phyloP scores from a whole-genome alignment of 2,888 invertebrate genomes.

The Drosophila neonasuta region DNA sequence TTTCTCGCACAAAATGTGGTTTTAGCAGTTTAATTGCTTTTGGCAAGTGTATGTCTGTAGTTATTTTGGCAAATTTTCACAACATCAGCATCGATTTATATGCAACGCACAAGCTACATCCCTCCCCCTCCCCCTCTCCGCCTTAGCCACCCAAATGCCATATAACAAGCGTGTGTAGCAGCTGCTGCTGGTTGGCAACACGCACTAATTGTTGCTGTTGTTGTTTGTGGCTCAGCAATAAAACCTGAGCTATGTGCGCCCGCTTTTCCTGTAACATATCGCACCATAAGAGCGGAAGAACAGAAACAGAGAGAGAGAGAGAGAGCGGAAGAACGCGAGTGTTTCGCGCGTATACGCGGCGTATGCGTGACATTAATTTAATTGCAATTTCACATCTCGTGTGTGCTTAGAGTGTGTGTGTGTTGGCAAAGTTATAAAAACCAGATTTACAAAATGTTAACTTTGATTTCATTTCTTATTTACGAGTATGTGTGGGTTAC shows the following conservation, averaged over 20 bases:
- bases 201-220: constrained; percentile 72
- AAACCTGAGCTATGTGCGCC: constrained; percentile 68
- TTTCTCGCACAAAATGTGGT: constrained; percentile 78
- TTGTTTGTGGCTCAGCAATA: constrained; percentile 72
- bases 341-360: constrained; percentile 56
- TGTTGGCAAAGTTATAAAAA: constrained; percentile 66
- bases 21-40: constrained; percentile 78
- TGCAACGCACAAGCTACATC: constrained; percentile 60
- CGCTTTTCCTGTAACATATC: constrained; percentile 58
- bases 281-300: constrained; percentile 2
- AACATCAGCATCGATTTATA: constrained; percentile 78
- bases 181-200: constrained; percentile 70
- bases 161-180: constrained; percentile 55
- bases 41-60: constrained; percentile 69
- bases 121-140: not conserved
- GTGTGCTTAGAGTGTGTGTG: constrained; percentile 16
- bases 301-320: not conserved
- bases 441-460: constrained; percentile 78
- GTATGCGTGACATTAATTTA: constrained; percentile 78
- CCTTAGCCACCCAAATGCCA: not conserved
- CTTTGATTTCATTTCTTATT: constrained; percentile 78
- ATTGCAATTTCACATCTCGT: constrained; percentile 73
- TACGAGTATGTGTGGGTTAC: constrained; percentile 62
- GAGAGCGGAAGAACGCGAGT: not conserved
- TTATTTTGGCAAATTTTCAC: constrained; percentile 77